A percentile compares a stretch with the other conserved stretches of the same genome.
Conservation (phyloP, 2,113 vertebrate species). For the Pseudorasbora parva region DNA sequence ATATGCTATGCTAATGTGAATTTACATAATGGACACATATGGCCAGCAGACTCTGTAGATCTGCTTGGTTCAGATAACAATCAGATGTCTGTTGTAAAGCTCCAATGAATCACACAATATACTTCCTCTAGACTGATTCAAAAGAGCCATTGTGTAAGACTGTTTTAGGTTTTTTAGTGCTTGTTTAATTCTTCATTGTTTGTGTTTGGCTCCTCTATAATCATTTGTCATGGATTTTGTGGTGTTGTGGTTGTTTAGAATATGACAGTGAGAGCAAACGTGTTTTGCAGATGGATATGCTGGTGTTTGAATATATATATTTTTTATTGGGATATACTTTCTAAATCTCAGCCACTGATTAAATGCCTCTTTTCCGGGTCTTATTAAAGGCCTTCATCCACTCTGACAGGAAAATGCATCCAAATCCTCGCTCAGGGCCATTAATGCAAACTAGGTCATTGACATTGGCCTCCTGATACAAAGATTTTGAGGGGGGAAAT, state of each 20-base stretch:
- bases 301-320: not conserved
- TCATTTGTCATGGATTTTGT: not conserved
- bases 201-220: not conserved
- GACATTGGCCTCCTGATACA: conserved; percentile 54
- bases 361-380: not conserved
- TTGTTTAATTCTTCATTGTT: not conserved
- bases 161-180: conserved; percentile 20
- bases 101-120: not conserved
- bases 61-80: conserved; percentile 30
- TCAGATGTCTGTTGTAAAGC: conserved; percentile 33
- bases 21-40: conserved; percentile 27
- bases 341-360: not conserved
- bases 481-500: not conserved
- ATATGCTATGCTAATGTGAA: not conserved
- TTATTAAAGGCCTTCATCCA: not conserved
- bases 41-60: conserved; percentile 17
- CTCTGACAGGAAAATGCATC: conserved; percentile 15
- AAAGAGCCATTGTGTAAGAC: conserved; percentile 35
- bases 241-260: not conserved
- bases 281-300: conserved; percentile 1
- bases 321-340: not conserved
- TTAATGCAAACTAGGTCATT: conserved; percentile 4
- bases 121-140: conserved; percentile 6
- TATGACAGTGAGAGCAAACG: not conserved
- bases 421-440: conserved; percentile 22